Percentiles rank a stretch among this genome's conserved stretches.
These are phyloP conservation scores for Nyctibius bracteatus DNA, from an alignment of 2,113 vertebrate species.

Conservation along the genomic window DNA sequence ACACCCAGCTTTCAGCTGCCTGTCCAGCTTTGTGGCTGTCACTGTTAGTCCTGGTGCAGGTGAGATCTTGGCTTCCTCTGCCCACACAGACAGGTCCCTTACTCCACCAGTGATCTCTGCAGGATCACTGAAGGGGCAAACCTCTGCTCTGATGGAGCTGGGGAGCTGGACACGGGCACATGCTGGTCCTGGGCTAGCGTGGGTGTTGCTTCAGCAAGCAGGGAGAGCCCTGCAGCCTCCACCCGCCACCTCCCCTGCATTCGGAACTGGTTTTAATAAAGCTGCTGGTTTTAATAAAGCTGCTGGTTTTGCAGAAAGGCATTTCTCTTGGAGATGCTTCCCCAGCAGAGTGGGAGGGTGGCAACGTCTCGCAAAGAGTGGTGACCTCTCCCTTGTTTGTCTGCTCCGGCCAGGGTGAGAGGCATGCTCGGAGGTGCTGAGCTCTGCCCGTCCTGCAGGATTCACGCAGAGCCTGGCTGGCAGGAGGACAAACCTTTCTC, in stretches of 20 bases:
- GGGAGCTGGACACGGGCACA: accelerated
- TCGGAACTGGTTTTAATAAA: background rate
- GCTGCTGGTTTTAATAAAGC: conserved; percentile 46
- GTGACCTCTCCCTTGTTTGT: conserved; percentile 36
- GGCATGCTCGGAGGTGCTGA: background rate
- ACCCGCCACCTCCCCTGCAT: background rate
- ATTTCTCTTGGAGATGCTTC: conserved; percentile 21
- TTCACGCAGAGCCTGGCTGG: background rate
- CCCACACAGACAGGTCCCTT: background rate
- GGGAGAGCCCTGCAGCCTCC: background rate
- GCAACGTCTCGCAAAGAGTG: background rate
- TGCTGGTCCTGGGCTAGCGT: background rate
- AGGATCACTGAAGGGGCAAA: background rate
- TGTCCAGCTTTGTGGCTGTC: background rate
- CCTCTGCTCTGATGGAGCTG: accelerated
- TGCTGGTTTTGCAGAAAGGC: conserved; percentile 17
- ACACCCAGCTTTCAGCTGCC: background rate
- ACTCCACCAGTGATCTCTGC: background rate
- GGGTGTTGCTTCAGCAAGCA: background rate
- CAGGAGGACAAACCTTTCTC: background rate
- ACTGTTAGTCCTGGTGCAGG: background rate
- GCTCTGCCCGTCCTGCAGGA: background rate
- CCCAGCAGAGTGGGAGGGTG: conserved; percentile 10
- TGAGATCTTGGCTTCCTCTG: background rate
- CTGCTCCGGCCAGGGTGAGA: background rate